These are phyloP conservation scores for Melieria omissa DNA, from an alignment of 2,888 invertebrate genomes.

Conservation along the genomic window DNA sequence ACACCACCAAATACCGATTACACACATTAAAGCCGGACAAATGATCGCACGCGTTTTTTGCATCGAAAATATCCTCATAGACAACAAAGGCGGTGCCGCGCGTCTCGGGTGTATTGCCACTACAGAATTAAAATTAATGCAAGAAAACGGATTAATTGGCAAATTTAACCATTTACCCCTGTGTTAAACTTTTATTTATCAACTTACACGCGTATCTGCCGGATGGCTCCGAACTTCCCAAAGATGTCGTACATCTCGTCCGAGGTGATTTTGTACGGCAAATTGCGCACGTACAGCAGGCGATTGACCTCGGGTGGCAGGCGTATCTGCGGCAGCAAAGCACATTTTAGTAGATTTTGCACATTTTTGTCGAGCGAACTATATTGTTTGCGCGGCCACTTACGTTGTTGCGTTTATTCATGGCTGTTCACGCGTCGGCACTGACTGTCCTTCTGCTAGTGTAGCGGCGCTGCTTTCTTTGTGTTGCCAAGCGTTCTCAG, in stretches of 20 bases:
- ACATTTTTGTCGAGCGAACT: not conserved
- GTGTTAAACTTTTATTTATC: not conserved
- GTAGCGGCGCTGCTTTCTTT: slow-evolving; percentile 19
- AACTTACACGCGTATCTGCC: slow-evolving; percentile 98
- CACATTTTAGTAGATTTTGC: slow-evolving; percentile 4
- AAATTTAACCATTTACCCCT: not conserved
- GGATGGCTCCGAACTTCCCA: slow-evolving; percentile 99
- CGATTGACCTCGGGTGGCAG: slow-evolving; percentile 99
- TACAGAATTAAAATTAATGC: slow-evolving; percentile 60
- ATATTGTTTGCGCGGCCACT: slow-evolving; percentile 40
- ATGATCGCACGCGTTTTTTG: slow-evolving; percentile 99
- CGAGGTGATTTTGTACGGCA: slow-evolving; percentile 98
- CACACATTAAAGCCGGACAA: slow-evolving; percentile 99
- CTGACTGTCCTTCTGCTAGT: not conserved
- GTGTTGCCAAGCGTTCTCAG: slow-evolving; percentile 38
- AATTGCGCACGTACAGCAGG: slow-evolving; percentile 94
- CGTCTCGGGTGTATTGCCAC: slow-evolving; percentile 97
- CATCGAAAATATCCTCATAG: slow-evolving; percentile 99
- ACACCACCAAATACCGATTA: slow-evolving; percentile 97
- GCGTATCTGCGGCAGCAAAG: slow-evolving; percentile 77
- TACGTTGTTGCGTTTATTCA: slow-evolving; percentile 66
- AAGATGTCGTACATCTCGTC: slow-evolving; percentile 99
- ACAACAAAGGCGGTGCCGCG: slow-evolving; percentile 99
- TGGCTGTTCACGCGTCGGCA: slow-evolving; percentile 35
- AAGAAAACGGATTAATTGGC: slow-evolving; percentile 5